Evolutionary conservation across 2,113 vertebrate genomes (phyloP).

Genomic region (Heptranchias perlo): DNA sequence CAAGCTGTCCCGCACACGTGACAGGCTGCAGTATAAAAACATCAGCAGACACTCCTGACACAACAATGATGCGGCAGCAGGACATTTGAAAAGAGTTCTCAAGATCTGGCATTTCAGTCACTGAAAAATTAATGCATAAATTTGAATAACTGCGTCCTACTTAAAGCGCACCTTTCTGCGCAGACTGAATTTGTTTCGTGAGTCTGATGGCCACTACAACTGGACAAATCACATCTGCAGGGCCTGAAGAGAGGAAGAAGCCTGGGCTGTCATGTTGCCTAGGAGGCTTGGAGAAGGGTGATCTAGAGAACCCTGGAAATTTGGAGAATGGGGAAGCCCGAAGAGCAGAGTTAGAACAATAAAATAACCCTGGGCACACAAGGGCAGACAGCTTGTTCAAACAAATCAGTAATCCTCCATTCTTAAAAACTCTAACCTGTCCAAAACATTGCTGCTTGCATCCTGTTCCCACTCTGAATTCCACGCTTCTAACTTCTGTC

Average conservation of each 20-base stretch:
- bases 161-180: background rate
- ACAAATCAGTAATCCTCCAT: background rate
- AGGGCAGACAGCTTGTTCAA: background rate
- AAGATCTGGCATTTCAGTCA: background rate
- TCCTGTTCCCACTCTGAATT: background rate
- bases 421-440: background rate
- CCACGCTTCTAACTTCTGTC: too few relatives aligned
- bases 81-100: background rate
- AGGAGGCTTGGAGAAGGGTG: background rate
- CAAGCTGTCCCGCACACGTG: background rate
- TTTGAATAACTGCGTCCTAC: background rate
- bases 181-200: background rate
- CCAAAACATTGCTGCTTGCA: background rate
- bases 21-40: background rate
- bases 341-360: background rate
- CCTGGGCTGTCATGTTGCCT: background rate
- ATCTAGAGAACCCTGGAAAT: background rate
- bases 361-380: background rate
- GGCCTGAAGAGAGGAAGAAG: background rate
- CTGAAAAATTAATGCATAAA: background rate
- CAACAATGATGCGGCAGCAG: background rate
- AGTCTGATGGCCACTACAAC: background rate
- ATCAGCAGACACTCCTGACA: background rate
- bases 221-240: background rate
- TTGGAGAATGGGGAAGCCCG: background rate